A percentile compares a stretch with the other conserved stretches of the same genome.
These are phyloP conservation scores for Tetranychus cinnabarinus DNA, from an alignment of 1,140 invertebrate genomes.

Conservation along the genomic window DNA sequence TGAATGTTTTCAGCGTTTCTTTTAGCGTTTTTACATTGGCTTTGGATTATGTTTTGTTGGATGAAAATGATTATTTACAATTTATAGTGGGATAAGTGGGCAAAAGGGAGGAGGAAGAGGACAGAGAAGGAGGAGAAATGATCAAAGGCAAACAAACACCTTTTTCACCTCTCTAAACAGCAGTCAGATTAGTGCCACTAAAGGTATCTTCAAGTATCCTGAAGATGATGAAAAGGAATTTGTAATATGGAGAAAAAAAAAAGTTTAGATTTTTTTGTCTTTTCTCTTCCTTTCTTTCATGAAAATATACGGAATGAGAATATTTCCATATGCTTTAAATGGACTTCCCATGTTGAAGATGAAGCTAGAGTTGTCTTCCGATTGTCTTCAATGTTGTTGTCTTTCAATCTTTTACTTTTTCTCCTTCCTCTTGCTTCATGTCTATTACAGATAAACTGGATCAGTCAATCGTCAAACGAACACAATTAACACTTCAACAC, in stretches of 20 bases:
- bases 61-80: neutral
- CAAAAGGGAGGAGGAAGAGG: neutral
- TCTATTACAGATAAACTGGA: neutral
- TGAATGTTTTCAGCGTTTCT: neutral
- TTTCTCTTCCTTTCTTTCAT: neutral
- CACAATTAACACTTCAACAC: neutral
- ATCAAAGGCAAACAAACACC: neutral
- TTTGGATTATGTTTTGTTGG: neutral
- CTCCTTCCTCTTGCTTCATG: neutral
- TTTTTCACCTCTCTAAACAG: neutral
- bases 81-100: neutral
- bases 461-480: neutral
- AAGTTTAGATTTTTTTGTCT: neutral
- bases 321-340: constrained; percentile 9
- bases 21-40: neutral
- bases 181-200: no score
- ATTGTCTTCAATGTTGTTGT: neutral
- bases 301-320: neutral
- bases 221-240: no score
- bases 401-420: neutral
- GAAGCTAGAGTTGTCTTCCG: neutral
- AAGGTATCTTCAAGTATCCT: no score
- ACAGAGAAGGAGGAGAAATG: neutral
- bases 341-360: constrained; percentile 4
- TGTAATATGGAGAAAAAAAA: no score